Conservation (phyloP, 2,888 invertebrate genomes). For the Arge pagana region DNA sequence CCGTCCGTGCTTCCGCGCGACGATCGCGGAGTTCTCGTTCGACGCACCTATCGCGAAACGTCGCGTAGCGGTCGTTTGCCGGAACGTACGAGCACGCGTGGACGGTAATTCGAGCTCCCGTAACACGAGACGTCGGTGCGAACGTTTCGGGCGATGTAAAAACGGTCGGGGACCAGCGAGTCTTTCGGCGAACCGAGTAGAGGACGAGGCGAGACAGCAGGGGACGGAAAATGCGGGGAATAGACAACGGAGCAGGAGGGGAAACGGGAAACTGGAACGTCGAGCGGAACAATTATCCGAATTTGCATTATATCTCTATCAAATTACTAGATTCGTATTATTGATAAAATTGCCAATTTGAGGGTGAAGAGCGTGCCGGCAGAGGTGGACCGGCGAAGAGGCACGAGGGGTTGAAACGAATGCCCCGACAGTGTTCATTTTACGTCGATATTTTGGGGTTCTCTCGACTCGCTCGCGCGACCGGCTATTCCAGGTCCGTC, state of each 20-base stretch:
- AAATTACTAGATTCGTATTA: conserved; percentile 57
- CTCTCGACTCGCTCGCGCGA: background rate
- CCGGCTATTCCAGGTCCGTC: background rate
- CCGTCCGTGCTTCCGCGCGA: too few relatives aligned
- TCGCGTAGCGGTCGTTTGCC: too few relatives aligned
- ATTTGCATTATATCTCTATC: conserved; percentile 59
- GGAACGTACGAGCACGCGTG: too few relatives aligned
- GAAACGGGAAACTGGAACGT: conserved; percentile 27
- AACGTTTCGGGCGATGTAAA: too few relatives aligned
- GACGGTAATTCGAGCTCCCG: too few relatives aligned
- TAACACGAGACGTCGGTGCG: too few relatives aligned
- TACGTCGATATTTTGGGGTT: conserved; percentile 35
- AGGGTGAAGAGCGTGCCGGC: conserved; percentile 37
- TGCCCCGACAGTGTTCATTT: conserved; percentile 42
- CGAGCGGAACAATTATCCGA: conserved; percentile 55
- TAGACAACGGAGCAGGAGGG: conserved; percentile 15
- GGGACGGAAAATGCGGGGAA: too few relatives aligned
- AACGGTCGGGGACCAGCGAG: too few relatives aligned
- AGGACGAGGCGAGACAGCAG: too few relatives aligned
- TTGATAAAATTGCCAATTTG: conserved; percentile 58
- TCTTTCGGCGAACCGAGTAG: too few relatives aligned
- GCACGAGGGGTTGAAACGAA: conserved; percentile 31
- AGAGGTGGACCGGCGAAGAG: conserved; percentile 28
- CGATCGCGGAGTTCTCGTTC: too few relatives aligned
- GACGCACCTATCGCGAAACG: too few relatives aligned